These are phyloP conservation scores for Rhynchopsitta pachyrhyncha DNA, from an alignment of 2,113 vertebrate species.

Conservation along the genomic window DNA sequence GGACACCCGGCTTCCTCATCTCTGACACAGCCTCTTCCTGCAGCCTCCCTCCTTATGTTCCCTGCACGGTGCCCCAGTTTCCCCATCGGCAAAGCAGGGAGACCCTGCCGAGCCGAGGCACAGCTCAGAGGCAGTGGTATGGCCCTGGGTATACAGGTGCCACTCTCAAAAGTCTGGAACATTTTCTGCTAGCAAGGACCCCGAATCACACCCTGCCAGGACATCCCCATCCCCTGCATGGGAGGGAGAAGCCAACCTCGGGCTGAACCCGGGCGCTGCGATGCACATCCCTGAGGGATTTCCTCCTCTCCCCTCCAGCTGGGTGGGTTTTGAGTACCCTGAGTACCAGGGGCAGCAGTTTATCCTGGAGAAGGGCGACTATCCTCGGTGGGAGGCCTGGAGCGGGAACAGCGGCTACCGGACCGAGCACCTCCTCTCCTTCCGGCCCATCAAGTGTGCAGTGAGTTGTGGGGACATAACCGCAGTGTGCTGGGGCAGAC, in stretches of 20 bases:
- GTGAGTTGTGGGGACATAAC: constrained; percentile 71
- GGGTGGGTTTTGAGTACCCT: constrained; percentile 93
- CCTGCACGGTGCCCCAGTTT: not conserved
- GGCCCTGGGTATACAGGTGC: not conserved
- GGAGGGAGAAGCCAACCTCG: not conserved
- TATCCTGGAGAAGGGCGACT: constrained; percentile 96
- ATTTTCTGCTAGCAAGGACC: not conserved
- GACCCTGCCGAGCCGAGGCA: rapidly evolving
- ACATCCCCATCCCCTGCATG: not conserved
- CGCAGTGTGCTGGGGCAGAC: not conserved
- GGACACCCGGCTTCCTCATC: not conserved
- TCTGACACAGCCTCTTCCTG: not conserved
- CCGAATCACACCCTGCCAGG: not conserved
- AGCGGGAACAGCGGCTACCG: constrained; percentile 92
- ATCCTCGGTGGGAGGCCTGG: constrained; percentile 92
- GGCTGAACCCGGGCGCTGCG: not conserved
- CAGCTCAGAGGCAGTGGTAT: not conserved
- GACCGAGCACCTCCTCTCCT: constrained; percentile 94
- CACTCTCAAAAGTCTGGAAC: not conserved
- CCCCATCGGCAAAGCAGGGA: not conserved
- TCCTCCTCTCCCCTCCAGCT: constrained; percentile 71
- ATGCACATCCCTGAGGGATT: not conserved
- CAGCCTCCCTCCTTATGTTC: rapidly evolving
- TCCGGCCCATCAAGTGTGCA: constrained; percentile 90
- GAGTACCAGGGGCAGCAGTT: constrained; percentile 98